phyloP scores from a whole-genome alignment of 2,797 vertebrate genomes.

The Furcifer pardalis region DNA sequence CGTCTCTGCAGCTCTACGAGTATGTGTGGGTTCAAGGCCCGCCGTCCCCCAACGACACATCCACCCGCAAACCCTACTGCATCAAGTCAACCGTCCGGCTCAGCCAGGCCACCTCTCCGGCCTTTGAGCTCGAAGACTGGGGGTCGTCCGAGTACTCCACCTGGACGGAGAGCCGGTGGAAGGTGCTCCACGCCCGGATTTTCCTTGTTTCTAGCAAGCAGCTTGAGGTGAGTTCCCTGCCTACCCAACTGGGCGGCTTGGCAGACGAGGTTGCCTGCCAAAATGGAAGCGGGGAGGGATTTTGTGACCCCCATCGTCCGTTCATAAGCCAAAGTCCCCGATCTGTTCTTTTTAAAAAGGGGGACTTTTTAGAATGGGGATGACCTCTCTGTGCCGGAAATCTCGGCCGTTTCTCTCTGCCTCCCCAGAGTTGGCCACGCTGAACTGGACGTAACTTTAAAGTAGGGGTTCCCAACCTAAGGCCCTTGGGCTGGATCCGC shows the following conservation, averaged over 20 bases:
- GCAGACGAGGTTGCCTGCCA: too few species aligned
- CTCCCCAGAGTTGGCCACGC: too few species aligned
- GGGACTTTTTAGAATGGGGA: too few species aligned
- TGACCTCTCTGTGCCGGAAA: too few species aligned
- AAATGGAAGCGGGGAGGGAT: too few species aligned
- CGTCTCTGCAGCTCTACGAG: slow-evolving; percentile 75
- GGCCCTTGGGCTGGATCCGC: too few species aligned
- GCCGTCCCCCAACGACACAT: slow-evolving; percentile 74
- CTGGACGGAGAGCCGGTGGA: slow-evolving; percentile 96
- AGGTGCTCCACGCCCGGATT: slow-evolving; percentile 86
- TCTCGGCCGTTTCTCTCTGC: too few species aligned
- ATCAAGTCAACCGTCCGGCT: slow-evolving; percentile 79
- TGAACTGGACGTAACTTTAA: too few species aligned
- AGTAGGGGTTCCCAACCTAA: too few species aligned
- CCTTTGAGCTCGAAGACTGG: slow-evolving; percentile 86
- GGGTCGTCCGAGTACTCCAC: slow-evolving; percentile 87
- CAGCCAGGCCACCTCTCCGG: slow-evolving; percentile 84
- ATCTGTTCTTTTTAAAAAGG: too few species aligned
- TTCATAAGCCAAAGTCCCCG: too few species aligned
- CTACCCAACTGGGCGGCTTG: accelerated
- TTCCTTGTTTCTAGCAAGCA: slow-evolving; percentile 91
- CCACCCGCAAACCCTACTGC: slow-evolving; percentile 75
- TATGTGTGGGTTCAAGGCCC: slow-evolving; percentile 89
- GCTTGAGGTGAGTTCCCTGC: slow-evolving; percentile 82
- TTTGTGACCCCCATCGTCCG: too few species aligned